These are phyloP conservation scores for Himalopsyche tibetana DNA, from an alignment of 2,888 invertebrate species.

Conservation along the genomic window DNA sequence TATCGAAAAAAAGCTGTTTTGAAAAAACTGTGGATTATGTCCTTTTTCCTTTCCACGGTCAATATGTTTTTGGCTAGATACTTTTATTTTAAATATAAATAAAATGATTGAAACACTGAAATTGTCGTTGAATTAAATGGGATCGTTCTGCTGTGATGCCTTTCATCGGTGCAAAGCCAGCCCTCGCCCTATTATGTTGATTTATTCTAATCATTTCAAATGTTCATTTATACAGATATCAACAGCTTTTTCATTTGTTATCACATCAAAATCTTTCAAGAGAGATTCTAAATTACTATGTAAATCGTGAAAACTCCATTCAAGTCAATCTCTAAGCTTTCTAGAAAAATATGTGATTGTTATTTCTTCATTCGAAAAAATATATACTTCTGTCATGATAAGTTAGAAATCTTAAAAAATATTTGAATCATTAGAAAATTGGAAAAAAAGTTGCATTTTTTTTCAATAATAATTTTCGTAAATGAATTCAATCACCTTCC, in stretches of 20 bases:
- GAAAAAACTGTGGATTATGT: no score
- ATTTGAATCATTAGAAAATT: no score
- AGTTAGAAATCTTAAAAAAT: no score
- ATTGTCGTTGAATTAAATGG: neutral
- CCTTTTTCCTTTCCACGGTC: no score
- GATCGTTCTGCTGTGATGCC: neutral
- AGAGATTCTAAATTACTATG: constrained; percentile 3
- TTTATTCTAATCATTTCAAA: neutral
- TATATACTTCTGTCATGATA: no score
- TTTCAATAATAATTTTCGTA: no score
- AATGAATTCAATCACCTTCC: no score
- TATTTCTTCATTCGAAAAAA: neutral
- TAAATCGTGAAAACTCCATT: neutral
- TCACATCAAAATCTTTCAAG: neutral
- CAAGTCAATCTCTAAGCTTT: neutral
- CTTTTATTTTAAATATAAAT: neutral
- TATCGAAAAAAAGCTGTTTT: no score
- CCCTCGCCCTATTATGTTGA: neutral
- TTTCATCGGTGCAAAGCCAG: neutral
- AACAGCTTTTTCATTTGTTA: constrained; percentile 31
- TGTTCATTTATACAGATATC: constrained; percentile 35
- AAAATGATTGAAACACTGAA: no score
- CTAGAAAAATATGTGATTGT: neutral
- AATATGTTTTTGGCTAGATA: no score
- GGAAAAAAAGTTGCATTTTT: no score